A percentile compares a stretch with the other conserved stretches of the same genome.
These are phyloP conservation scores for Prosopocoilus inquinatus DNA, from an alignment of 2,888 invertebrate genomes.

Conservation along the genomic window DNA sequence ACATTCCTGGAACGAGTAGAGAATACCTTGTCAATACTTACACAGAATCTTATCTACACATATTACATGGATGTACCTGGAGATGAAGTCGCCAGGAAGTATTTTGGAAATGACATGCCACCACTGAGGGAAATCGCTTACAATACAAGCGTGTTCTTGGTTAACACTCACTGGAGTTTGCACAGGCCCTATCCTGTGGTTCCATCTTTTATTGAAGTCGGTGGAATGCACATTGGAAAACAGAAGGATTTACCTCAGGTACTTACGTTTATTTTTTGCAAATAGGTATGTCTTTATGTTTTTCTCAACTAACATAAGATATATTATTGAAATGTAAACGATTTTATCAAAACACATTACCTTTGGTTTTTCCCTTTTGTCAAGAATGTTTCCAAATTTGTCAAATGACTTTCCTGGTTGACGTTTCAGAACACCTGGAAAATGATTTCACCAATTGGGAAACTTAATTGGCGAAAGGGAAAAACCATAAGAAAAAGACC, in stretches of 20 bases:
- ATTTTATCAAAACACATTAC: too few relatives aligned
- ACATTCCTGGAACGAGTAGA: slow-evolving; percentile 35
- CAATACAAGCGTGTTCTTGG: slow-evolving; percentile 50
- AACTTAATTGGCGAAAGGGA: too few relatives aligned
- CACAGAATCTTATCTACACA: slow-evolving; percentile 30
- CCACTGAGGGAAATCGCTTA: slow-evolving; percentile 45
- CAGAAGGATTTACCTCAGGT: slow-evolving; percentile 20
- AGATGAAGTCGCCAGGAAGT: slow-evolving; percentile 33
- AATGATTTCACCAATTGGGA: too few relatives aligned
- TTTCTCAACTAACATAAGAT: too few relatives aligned
- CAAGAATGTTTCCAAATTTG: too few relatives aligned
- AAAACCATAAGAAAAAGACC: too few relatives aligned
- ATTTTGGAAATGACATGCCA: slow-evolving; percentile 37
- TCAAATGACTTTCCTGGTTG: too few relatives aligned
- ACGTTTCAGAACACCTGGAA: too few relatives aligned
- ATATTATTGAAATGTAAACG: too few relatives aligned
- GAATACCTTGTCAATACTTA: slow-evolving; percentile 31
- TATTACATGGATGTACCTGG: slow-evolving; percentile 27
- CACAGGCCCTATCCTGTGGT: slow-evolving; percentile 50
- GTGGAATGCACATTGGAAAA: slow-evolving; percentile 54
- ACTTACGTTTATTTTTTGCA: background rate
- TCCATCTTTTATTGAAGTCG: slow-evolving; percentile 54
- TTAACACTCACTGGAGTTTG: slow-evolving; percentile 51
- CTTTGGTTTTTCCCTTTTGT: too few relatives aligned
- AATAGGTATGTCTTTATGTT: too few relatives aligned